Evolutionary conservation across 2,888 invertebrate genomes (phyloP).

Genomic region (Patella pellucida): DNA sequence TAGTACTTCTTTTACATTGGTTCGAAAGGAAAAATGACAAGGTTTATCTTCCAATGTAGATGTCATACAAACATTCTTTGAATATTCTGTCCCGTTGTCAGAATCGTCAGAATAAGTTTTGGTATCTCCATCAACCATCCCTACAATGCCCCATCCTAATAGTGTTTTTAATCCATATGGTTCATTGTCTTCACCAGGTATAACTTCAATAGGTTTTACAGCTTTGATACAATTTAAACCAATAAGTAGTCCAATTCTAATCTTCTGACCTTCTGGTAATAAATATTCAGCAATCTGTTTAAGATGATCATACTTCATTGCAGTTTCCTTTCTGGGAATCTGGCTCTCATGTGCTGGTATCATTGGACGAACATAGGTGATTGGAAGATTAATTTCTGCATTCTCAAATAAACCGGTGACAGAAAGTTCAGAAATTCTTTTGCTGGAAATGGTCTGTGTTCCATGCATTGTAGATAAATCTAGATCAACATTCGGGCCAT

Average conservation of each 20-base stretch:
- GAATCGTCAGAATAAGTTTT: no score
- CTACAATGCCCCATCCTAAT: neutral
- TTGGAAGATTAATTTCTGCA: neutral
- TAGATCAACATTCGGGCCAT: no score
- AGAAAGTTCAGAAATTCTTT: neutral
- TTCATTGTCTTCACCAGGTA: neutral
- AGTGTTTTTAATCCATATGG: neutral
- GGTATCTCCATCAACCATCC: neutral
- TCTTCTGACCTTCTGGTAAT: neutral
- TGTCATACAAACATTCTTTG: no score
- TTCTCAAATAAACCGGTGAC: neutral
- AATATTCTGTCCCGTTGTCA: no score
- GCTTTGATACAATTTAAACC: neutral
- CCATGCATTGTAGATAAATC: neutral
- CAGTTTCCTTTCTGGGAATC: neutral
- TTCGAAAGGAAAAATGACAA: slow-evolving; percentile 13
- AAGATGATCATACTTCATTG: neutral
- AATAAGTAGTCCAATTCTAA: neutral
- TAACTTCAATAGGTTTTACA: neutral
- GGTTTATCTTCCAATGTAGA: neutral
- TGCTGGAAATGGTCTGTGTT: neutral
- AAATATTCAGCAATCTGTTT: neutral
- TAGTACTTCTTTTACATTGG: slow-evolving; percentile 1
- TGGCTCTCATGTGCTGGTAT: neutral
- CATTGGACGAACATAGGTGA: neutral